phyloP scores from a whole-genome alignment of 2,113 vertebrate species.

The Pardalotus punctatus region DNA sequence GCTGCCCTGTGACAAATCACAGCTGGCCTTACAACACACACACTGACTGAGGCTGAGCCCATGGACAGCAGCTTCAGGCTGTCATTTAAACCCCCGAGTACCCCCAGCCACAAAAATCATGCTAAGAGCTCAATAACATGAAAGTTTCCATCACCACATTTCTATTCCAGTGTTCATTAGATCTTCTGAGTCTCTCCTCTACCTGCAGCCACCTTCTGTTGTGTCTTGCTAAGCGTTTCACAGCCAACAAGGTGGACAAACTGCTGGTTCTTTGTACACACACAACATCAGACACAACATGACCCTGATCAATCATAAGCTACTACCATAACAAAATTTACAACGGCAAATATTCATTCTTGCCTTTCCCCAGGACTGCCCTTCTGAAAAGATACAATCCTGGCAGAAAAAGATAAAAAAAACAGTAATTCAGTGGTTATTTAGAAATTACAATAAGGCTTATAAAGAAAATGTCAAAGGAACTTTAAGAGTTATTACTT shows the following conservation, averaged over 20 bases:
- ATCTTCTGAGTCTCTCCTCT: background rate
- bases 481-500: background rate
- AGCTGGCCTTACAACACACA: background rate
- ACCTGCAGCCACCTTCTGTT: background rate
- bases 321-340: background rate
- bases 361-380: background rate
- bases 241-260: background rate
- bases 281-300: background rate
- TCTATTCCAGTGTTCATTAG: background rate
- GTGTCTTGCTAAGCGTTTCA: background rate
- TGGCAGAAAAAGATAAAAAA: background rate
- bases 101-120: background rate
- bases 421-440: background rate
- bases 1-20: conserved; percentile 32
- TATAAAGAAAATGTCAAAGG: background rate
- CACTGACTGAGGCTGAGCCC: background rate
- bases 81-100: background rate
- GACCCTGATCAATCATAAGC: background rate
- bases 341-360: background rate
- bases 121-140: background rate
- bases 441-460: background rate
- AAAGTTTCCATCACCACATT: background rate
- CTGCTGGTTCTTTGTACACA: background rate
- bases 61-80: background rate
- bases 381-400: background rate